Evolutionary conservation across 1,140 invertebrate genomes (phyloP).

Genomic region (Brachionus rubens): DNA sequence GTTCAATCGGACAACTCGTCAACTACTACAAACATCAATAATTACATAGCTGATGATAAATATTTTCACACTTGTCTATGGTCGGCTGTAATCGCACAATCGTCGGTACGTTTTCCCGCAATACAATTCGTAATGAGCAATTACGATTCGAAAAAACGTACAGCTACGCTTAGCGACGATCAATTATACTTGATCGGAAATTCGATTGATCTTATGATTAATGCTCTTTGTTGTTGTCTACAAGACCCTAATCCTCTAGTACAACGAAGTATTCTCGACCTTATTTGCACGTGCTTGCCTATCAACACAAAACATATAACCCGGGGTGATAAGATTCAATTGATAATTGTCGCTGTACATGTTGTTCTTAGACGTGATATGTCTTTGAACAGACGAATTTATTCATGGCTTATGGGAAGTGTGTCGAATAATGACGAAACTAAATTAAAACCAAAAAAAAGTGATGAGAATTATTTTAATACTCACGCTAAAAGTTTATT

Average conservation of each 20-base stretch:
- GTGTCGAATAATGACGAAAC: not conserved
- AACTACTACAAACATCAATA: conserved; percentile 61
- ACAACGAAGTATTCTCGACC: conserved; percentile 79
- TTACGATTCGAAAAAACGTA: conserved; percentile 72
- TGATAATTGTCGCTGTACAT: conserved; percentile 75
- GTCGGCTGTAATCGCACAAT: conserved; percentile 76
- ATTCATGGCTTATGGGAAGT: conserved; percentile 74
- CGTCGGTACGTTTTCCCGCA: conserved; percentile 77
- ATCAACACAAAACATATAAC: conserved; percentile 76
- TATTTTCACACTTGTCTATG: conserved; percentile 85
- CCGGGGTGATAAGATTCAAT: conserved; percentile 70
- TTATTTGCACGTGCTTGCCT: conserved; percentile 78
- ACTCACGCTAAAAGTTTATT: conserved; percentile 68
- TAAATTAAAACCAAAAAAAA: not conserved
- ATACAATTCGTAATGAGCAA: conserved; percentile 76
- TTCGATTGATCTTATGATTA: conserved; percentile 60
- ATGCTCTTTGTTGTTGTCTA: conserved; percentile 70
- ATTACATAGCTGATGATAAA: conserved; percentile 71
- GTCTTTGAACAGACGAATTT: conserved; percentile 81
- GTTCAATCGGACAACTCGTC: not conserved
- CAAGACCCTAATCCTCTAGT: conserved; percentile 79
- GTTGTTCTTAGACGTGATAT: conserved; percentile 83
- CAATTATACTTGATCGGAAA: conserved; percentile 41
- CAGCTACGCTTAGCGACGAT: not conserved
- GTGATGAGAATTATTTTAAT: conserved; percentile 68